Conservation (phyloP, 2,113 vertebrate genomes). For the Erinaceus europaeus region DNA sequence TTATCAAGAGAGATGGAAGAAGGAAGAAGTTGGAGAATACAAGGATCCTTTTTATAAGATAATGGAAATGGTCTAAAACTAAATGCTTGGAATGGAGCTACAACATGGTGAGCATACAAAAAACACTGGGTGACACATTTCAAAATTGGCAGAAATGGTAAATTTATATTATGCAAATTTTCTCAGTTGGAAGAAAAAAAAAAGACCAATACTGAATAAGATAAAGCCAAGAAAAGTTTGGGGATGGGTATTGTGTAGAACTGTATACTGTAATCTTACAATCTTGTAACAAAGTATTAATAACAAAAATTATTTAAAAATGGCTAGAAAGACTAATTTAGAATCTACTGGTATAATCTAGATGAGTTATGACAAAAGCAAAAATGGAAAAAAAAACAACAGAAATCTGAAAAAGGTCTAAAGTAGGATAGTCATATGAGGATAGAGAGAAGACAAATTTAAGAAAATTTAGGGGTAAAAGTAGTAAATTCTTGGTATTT, state of each 20-base stretch:
- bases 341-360: not conserved
- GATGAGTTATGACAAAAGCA: not conserved
- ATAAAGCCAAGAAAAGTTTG: no score
- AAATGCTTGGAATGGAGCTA: not conserved
- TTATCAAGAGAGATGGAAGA: not conserved
- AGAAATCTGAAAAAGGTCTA: not conserved
- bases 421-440: not conserved
- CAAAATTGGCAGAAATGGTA: constrained; percentile 21
- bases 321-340: not conserved
- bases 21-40: not conserved
- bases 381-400: not conserved
- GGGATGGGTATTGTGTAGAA: no score
- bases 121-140: not conserved
- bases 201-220: not conserved
- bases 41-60: not conserved
- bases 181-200: not conserved
- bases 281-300: no score
- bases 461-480: not conserved
- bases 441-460: not conserved
- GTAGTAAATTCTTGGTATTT: not conserved
- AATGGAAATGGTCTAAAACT: not conserved
- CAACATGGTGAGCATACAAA: not conserved
- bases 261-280: no score
- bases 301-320: no score
- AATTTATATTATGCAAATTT: not conserved